phyloP scores from a whole-genome alignment of 23 tunicate species.

The Ascidia mentula region DNA sequence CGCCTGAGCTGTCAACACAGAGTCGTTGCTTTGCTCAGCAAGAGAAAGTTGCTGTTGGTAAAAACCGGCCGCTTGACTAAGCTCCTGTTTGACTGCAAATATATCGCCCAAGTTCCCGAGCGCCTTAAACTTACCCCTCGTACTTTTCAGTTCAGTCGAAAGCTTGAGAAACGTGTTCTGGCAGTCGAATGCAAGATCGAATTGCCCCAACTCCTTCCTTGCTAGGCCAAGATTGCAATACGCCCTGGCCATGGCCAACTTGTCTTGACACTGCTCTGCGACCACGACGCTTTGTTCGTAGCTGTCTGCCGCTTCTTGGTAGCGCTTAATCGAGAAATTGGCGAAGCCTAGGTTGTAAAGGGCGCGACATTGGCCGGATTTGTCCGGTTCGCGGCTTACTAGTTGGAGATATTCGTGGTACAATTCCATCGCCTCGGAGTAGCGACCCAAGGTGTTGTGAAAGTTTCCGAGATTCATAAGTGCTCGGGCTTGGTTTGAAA shows the following conservation, averaged over 20 bases:
- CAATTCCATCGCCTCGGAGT: constrained; percentile 37
- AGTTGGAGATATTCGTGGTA: constrained; percentile 52
- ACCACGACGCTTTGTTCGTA: constrained; percentile 53
- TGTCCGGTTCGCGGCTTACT: background rate
- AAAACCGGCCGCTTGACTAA: constrained; percentile 34
- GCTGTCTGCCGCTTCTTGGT: constrained; percentile 37
- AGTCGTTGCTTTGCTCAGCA: constrained; percentile 38
- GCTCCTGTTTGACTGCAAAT: constrained; percentile 25
- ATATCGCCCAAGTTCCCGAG: constrained; percentile 81
- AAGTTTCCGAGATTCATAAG: constrained; percentile 82
- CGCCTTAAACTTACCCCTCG: constrained; percentile 68
- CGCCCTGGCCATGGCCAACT: constrained; percentile 71
- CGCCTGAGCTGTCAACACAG: constrained; percentile 52
- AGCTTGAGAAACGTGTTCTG: constrained; percentile 53
- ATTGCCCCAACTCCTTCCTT: constrained; percentile 36
- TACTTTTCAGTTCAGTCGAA: constrained; percentile 54
- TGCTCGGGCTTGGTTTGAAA: constrained; percentile 49
- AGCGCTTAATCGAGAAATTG: constrained; percentile 42
- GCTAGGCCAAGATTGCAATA: constrained; percentile 87
- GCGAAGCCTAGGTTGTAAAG: constrained; percentile 90
- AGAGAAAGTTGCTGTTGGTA: constrained; percentile 58
- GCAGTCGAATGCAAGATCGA: constrained; percentile 51
- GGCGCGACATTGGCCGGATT: constrained; percentile 60
- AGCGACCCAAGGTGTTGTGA: constrained; percentile 45
- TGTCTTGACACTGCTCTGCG: constrained; percentile 33